Base-by-base conservation (phyloP, 1,140 invertebrate genomes). In the Chironomus tepperi region DNA sequence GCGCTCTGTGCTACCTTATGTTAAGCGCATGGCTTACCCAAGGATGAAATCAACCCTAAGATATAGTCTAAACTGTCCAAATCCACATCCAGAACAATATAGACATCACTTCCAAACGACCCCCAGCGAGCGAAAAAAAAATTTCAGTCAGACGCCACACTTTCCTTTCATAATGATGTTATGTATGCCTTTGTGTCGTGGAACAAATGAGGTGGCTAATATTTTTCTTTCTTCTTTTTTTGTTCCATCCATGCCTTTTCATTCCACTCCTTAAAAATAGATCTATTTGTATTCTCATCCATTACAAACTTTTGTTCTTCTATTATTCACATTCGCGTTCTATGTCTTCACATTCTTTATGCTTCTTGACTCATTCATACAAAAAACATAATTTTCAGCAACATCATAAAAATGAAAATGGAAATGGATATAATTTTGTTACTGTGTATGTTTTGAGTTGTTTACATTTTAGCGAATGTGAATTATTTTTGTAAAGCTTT, bases 101-200 rank as follows among this genome's bases (percentile, higher is more conserved):
- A 34, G 24, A 34, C 24, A 1, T 34, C 24, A 34, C 5, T 34
- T 34, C 1, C 24, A 34, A 34, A 34, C 1, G 24, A 34, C 5
- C 5, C 24, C 5, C 24, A 34, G 5, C 24, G 15, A 57, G n/a
- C 10, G 15, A n/a, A 57, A n/a, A 57, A 12, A 57, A n/a, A n/a
- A n/a, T 57, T 57, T 57, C 47, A 57, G 47, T 57, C 47, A 57
- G 47, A 57, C 47, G 47, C 47, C 47, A 57, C 47, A 57, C 47
- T 15, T 15, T 57, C 47, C 12, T 12, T 57, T 57, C 47, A 57
- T 57, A n/a, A 57, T 57, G 3, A 15, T 57, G n/a, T 57, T 57
- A 57, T 57, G 47, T 57, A 57, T 57, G 47, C 47, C 10, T 57
- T 57, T 57, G n/a, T 57, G 47, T 57, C 47, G 47, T n/a, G 47